Evolutionary conservation across 2,113 vertebrate genomes (phyloP), one percentile per base, ranked within the genome.

Genomic region (Macrotis lagotis): DNA sequence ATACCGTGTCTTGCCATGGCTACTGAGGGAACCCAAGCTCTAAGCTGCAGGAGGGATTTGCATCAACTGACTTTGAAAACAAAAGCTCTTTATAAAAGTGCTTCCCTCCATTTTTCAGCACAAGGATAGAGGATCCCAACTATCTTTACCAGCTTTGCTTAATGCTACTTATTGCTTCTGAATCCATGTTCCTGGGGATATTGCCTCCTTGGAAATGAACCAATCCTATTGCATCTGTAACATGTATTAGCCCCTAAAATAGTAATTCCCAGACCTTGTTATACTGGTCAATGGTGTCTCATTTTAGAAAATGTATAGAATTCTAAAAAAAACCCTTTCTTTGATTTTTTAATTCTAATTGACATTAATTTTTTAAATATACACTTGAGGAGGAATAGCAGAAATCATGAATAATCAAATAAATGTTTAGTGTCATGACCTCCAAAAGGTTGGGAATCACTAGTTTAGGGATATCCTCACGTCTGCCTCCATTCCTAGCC

Each of bases 281-380:
- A 93, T 93, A 93, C 74, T 92, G 91, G 48, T 50, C 50, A 28
- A 51, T 52, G 48, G 83, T 95, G 55, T 95, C 94, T 97, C 51
- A 97, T 89, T 91, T 88, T 51, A 91, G 89, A 92, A 91, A 53
- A 95, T 89, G 95, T 95, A 96, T 95, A 96, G 96, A 96, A 94
- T 96, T 96, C 90, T 96, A 95, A 55, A 11, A 52, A 90, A 93
- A 24, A 93, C 2, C 47, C 51, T 52, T 52, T 52, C 24, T 25
- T 52, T 31, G 10, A 94, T 7, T 74, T 48, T 51, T 90, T 92
- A 91, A 91, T 93, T 95, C 94, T 93, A 48, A 91, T 91, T 90
- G 89, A 88, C 51, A 94, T 93, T 44, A 83, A 66, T 31, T 91
- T 97, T 83, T 95, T 92, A n/a, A 92, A 48, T 83, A 5, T 89